Conservation (phyloP, 2,113 vertebrate genomes). For the Bos indicus region DNA sequence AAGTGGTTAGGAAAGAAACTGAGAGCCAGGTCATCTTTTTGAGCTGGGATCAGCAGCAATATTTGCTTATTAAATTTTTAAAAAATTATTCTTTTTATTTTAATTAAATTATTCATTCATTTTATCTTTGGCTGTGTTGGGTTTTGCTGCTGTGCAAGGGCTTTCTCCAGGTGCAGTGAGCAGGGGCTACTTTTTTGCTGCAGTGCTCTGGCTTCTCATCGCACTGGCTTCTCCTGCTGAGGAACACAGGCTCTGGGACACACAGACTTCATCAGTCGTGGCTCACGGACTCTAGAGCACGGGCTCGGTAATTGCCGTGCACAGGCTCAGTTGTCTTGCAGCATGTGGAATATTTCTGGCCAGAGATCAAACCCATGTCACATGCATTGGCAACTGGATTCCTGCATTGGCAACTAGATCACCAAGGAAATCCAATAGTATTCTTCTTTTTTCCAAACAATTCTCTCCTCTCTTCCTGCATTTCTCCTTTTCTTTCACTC, state of each 20-base stretch:
- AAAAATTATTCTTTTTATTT: not conserved
- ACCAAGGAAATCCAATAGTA: not conserved
- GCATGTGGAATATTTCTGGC: not conserved
- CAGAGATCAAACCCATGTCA: rapidly evolving
- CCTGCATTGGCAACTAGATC: not conserved
- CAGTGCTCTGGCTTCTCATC: not conserved
- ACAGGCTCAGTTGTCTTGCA: not conserved
- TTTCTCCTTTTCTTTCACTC: not conserved
- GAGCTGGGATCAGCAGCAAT: not conserved
- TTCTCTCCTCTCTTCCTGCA: not conserved
- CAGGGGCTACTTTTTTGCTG: not conserved
- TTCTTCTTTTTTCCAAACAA: not conserved
- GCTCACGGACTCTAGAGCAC: rapidly evolving
- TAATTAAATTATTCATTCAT: not conserved
- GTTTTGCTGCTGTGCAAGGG: rapidly evolving
- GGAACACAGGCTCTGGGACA: not conserved
- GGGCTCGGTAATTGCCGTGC: rapidly evolving
- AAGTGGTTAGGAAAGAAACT: not conserved
- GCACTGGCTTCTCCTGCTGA: not conserved
- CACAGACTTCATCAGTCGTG: not conserved
- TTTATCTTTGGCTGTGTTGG: rapidly evolving
- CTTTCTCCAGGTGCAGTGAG: not conserved
- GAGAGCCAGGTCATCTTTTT: not conserved
- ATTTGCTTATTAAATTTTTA: not conserved
- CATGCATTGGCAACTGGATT: not conserved